A percentile compares a stretch with the other conserved stretches of the same genome.
phyloP scores from a whole-genome alignment of 1,140 invertebrate species.

The Diabrotica undecimpunctata region DNA sequence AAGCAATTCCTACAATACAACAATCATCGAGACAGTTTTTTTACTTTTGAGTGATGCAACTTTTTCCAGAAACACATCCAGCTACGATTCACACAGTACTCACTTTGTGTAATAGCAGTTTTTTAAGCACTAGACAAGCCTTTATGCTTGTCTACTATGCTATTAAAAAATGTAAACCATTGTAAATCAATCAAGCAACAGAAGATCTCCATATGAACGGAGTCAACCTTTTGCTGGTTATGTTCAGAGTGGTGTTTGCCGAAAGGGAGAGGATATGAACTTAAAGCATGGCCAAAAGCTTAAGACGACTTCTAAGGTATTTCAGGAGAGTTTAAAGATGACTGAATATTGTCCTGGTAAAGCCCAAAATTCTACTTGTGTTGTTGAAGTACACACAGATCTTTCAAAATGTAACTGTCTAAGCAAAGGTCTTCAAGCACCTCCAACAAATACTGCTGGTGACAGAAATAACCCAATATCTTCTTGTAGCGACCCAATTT shows the following conservation, averaged over 20 bases:
- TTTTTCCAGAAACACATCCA: slow-evolving; percentile 44
- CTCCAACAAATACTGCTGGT: too few species aligned
- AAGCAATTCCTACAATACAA: slow-evolving; percentile 18
- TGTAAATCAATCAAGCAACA: slow-evolving; percentile 15
- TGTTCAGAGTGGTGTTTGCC: neutral
- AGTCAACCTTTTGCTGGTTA: neutral
- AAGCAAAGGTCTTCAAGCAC: too few species aligned
- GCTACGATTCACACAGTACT: slow-evolving; percentile 42
- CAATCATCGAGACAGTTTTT: slow-evolving; percentile 41
- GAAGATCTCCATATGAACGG: neutral
- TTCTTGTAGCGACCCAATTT: too few species aligned
- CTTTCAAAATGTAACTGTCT: too few species aligned
- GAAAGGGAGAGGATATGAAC: neutral
- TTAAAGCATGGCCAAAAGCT: neutral
- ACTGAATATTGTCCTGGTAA: too few species aligned
- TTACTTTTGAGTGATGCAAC: slow-evolving; percentile 45
- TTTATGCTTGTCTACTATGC: too few species aligned
- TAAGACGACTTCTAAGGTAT: too few species aligned
- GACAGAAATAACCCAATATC: too few species aligned
- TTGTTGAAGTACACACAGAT: too few species aligned
- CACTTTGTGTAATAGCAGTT: slow-evolving; percentile 39
- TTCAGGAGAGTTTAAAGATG: too few species aligned
- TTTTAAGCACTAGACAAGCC: slow-evolving; percentile 44
- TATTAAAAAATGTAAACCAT: slow-evolving; percentile 37
- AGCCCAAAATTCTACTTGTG: too few species aligned